phyloP scores from a whole-genome alignment of 2,113 vertebrate species.

The Ceratotherium simum region DNA sequence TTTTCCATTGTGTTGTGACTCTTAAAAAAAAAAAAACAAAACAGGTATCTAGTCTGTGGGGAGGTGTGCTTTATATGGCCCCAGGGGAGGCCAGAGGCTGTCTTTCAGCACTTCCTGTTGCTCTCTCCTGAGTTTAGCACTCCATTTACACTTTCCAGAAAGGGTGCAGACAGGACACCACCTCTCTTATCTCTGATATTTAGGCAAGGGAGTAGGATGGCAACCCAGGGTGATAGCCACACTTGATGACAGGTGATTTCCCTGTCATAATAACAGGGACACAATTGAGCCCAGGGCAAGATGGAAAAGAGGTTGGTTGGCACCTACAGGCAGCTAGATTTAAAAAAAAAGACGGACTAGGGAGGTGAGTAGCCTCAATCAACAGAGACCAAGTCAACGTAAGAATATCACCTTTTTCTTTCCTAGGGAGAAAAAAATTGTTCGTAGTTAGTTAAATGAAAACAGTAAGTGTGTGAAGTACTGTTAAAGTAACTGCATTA shows the following conservation, averaged over 20 bases:
- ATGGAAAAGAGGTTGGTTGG: neutral
- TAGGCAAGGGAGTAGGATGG: neutral
- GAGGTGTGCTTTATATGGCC: neutral
- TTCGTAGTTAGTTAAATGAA: neutral
- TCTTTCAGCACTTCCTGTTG: slow-evolving; percentile 13
- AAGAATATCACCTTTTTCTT: neutral
- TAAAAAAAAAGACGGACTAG: neutral
- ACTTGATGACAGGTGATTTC: slow-evolving; percentile 42
- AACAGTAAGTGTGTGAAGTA: neutral
- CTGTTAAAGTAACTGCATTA: neutral
- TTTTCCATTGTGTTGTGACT: slow-evolving; percentile 42
- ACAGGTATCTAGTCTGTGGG: neutral
- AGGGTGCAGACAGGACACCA: slow-evolving; percentile 14
- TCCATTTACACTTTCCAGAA: slow-evolving; percentile 22
- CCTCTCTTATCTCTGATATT: slow-evolving; percentile 32
- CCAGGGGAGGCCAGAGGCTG: neutral
- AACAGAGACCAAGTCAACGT: neutral
- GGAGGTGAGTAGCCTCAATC: neutral
- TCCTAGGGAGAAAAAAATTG: neutral
- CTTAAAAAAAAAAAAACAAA: neutral
- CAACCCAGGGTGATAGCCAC: neutral
- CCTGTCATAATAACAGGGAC: slow-evolving; percentile 33
- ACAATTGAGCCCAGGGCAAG: neutral
- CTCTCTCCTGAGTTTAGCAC: neutral
- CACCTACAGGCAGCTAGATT: neutral